Conservation (phyloP, 2,113 vertebrate species). For the Chionomys nivalis region DNA sequence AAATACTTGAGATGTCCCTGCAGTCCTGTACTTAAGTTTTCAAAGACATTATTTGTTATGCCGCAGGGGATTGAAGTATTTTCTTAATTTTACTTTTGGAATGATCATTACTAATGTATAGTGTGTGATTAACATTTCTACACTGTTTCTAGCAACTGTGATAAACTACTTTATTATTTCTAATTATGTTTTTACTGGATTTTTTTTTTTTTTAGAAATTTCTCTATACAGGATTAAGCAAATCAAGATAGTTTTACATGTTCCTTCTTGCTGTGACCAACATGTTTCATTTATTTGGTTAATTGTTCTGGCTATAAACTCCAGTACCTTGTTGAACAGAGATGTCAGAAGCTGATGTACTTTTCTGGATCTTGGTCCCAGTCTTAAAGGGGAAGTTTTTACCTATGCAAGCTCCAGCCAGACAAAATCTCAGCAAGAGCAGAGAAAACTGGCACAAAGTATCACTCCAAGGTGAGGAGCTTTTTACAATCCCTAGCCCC, state of each 20-base stretch:
- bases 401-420: not conserved
- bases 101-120: not conserved
- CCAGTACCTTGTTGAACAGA: not conserved
- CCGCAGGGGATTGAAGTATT: not conserved
- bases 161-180: not conserved
- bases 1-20: not conserved
- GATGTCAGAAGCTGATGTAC: not conserved
- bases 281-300: not conserved
- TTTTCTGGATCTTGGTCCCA: not conserved
- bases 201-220: not conserved
- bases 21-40: not conserved
- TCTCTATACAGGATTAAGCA: not conserved
- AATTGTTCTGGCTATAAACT: not conserved
- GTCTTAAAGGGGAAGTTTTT: not conserved
- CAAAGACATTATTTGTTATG: not conserved
- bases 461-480: not conserved
- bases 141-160: not conserved
- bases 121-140: not conserved
- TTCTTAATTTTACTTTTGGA: not conserved
- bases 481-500: accelerated
- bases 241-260: not conserved
- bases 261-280: not conserved
- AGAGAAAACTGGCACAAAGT: too few relatives aligned
- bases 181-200: not conserved
- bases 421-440: too few relatives aligned